Base-by-base conservation (phyloP, 2,888 invertebrate genomes). In the Euzetes globulus region DNA sequence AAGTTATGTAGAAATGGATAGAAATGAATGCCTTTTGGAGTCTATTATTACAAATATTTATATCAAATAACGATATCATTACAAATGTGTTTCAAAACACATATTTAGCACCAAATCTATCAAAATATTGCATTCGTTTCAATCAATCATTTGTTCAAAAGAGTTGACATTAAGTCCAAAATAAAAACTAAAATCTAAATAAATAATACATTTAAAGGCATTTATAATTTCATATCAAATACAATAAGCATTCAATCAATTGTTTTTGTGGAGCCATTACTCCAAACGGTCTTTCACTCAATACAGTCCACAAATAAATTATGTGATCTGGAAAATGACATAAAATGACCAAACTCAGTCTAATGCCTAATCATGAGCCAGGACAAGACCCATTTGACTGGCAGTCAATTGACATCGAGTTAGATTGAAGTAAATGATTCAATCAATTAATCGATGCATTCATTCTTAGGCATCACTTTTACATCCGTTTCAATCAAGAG, bases 401-500 rank as follows among this genome's bases (percentile, higher is more conserved):
- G 15, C 27, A 58, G 15, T 11, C 27, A 15, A 58, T 58, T 11
- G 19, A 17, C 29, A 9, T 27, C 2, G n/a, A 50, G n/a, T 50
- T 6, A 50, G 17, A n/a, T 2, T 13, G 47, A 47, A 9, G 13
- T 47, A 47, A 47, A 47, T 7, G 6, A 55, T 9, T 9, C 1
- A 55, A 55, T 55, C 50, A 50, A 50, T 58, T 19, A 58, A 58
- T 60, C 29, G 63, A 37, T 37, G 37, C 1, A 6, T 37, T 37
- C 37, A 37, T 65, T 65, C 37, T 63, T 65, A 2, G 6, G 29
- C 19, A 65, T 29, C 63, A 37, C 63, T 65, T 70, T 22, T 47
- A 70, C 70, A 70, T 70, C 70, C 70, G 70, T 70, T 70, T 70
- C 19, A 22, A 47, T 47, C 19, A 41, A 70, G 17, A 41, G 70